Evolutionary conservation across 2,113 vertebrate genomes (phyloP).

Genomic region (Aphelocoma coerulescens): DNA sequence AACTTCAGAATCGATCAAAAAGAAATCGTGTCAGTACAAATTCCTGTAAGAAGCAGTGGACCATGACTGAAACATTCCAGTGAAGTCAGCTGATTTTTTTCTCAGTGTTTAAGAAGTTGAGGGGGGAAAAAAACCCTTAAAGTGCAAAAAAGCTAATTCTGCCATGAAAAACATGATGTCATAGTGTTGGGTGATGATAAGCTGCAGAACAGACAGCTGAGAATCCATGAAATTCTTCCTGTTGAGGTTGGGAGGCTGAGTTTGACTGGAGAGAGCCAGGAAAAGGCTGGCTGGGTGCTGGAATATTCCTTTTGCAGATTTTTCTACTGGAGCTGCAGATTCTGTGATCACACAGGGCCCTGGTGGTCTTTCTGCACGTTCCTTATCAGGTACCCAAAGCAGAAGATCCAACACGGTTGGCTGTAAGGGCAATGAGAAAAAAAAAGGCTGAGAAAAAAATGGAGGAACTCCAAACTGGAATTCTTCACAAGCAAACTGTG

Average conservation of each 20-base stretch:
- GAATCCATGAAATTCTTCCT: background rate
- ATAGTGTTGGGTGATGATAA: background rate
- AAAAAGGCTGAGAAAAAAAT: background rate
- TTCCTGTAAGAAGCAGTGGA: background rate
- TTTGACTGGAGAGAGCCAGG: background rate
- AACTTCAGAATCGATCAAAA: background rate
- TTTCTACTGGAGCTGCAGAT: background rate
- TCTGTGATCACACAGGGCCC: background rate
- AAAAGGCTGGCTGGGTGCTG: background rate
- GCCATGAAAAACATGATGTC: background rate
- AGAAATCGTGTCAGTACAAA: background rate
- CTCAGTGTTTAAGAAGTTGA: background rate
- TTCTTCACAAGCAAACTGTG: slow-evolving; percentile 54
- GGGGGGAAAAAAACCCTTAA: background rate
- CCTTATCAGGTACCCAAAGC: slow-evolving; percentile 44
- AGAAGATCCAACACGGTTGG: slow-evolving; percentile 30
- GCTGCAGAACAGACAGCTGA: background rate
- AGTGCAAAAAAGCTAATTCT: background rate
- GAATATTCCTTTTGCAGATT: background rate
- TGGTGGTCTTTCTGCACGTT: background rate
- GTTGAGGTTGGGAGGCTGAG: background rate
- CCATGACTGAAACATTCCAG: background rate
- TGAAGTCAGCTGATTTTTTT: background rate
- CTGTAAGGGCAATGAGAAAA: slow-evolving; percentile 42
- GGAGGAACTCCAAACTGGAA: slow-evolving; percentile 18